Conservation (phyloP, 2,113 vertebrate species). For the Entomyzon cyanotis region DNA sequence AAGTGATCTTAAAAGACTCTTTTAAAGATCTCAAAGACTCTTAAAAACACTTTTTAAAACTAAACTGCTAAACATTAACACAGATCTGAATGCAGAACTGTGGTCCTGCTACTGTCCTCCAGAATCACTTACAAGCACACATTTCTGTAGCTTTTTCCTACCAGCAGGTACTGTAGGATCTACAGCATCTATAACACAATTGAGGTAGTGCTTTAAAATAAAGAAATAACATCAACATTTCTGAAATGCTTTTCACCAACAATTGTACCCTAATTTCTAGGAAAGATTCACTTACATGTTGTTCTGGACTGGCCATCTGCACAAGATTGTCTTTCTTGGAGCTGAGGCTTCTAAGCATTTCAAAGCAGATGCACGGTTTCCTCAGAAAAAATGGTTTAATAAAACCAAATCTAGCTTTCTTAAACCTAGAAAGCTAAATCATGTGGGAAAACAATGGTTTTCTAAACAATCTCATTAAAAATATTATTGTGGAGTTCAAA, state of each 20-base stretch:
- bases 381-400: background rate
- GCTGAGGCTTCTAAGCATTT: background rate
- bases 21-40: background rate
- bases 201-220: background rate
- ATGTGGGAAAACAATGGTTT: background rate
- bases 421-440: background rate
- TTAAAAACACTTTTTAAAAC: background rate
- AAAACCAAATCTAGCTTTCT: background rate
- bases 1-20: background rate
- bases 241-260: background rate
- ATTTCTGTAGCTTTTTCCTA: background rate
- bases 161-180: background rate
- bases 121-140: background rate
- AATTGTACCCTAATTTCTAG: background rate
- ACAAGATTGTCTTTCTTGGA: background rate
- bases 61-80: background rate
- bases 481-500: background rate
- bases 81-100: background rate
- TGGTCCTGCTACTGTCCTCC: background rate
- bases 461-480: background rate
- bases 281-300: background rate
- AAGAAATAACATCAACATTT: background rate
- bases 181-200: background rate
- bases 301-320: background rate
- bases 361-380: background rate